Percentiles rank a stretch among this genome's conserved stretches.
phyloP scores from a whole-genome alignment of 2,888 invertebrate genomes.

The Chymomyza caudatula region DNA sequence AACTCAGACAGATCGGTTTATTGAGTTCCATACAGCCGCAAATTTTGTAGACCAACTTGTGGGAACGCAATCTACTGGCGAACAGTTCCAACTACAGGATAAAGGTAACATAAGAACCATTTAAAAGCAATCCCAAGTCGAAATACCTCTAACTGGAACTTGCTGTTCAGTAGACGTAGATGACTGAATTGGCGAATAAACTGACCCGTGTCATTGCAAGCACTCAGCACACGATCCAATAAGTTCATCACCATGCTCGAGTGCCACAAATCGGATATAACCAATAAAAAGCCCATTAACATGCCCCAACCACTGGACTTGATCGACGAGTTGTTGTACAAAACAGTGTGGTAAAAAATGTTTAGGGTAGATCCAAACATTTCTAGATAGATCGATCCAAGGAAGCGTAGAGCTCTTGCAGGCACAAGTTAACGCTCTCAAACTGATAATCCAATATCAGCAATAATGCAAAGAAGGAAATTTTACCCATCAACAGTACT shows the following conservation, averaged over 20 bases:
- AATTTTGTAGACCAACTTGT: conserved; percentile 25
- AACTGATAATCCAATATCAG: conserved; percentile 53
- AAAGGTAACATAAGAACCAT: conserved; percentile 16
- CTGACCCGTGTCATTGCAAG: conserved; percentile 16
- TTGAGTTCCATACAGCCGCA: conserved; percentile 39
- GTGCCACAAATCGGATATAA: conserved; percentile 24
- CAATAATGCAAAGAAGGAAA: conserved; percentile 32
- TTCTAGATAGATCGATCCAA: conserved; percentile 11
- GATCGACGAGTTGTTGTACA: conserved; percentile 14
- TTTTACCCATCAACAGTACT: conserved; percentile 15
- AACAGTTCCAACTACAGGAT: conserved; percentile 24
- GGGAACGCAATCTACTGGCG: conserved; percentile 22
- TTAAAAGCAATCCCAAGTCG: conserved; percentile 10
- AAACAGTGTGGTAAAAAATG: conserved; percentile 33
- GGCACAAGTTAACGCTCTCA: conserved; percentile 34
- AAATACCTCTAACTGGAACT: conserved; percentile 7
- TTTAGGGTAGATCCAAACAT: conserved; percentile 35
- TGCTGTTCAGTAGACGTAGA: conserved; percentile 3
- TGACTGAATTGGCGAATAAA: conserved; percentile 23
- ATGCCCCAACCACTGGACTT: not conserved
- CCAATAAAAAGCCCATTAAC: conserved; percentile 15
- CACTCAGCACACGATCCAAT: conserved; percentile 17
- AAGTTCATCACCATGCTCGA: conserved; percentile 22
- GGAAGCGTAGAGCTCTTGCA: conserved; percentile 15
- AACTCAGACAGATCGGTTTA: conserved; percentile 19